Base-by-base conservation (phyloP, 2,113 vertebrate genomes). In the Meleagris gallopavo region DNA sequence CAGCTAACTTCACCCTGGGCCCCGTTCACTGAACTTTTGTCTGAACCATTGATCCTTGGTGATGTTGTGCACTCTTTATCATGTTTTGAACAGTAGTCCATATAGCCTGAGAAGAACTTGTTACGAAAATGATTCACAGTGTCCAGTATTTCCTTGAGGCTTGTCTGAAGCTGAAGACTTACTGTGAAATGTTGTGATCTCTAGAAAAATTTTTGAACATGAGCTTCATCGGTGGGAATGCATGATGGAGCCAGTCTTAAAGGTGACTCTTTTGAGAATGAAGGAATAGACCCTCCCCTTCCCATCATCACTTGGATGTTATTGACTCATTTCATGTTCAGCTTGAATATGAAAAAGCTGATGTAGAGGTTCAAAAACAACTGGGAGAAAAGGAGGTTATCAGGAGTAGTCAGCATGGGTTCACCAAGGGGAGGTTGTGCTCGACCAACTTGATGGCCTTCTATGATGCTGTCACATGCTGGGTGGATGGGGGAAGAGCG, bases 111-210 rank as follows among this genome's bases (percentile, higher is more conserved):
- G 52, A 83, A 80, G 46, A 74, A 24, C 66, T 87, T 89, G 57
- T 34, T 72, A 18, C 70, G 41, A 73, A 55, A 86, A 41, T 6
- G 0, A 46, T 27, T 12, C 50, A 18, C 38, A 71, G 34, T 24
- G 69, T 32, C 85, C 13, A 55, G 16, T 38, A 43, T 67, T 74
- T 86, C 20, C 34, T 75, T 65, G 20, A 86, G 66, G 20, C 32
- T 83, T 90, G 89, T 48, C 64, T 91, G 60, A 80, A 80, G 41
- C 27, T 43, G 45, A 13, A 78, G 30, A n/a, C 18, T 76, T 57
- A 20, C 19, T 54, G 2, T 52, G 36, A 48, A n/a, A 19, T 81
- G 24, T 38, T 50, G 40, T 54, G 43, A 74, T 34, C 55, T 75
- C 38, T 29, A 48, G 69, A 73, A 66, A 13, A 57, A 21, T 20